Percentiles rank a stretch among this genome's conserved stretches.
phyloP scores from a whole-genome alignment of 1,140 invertebrate genomes.

The Brachionus plicatilis region DNA sequence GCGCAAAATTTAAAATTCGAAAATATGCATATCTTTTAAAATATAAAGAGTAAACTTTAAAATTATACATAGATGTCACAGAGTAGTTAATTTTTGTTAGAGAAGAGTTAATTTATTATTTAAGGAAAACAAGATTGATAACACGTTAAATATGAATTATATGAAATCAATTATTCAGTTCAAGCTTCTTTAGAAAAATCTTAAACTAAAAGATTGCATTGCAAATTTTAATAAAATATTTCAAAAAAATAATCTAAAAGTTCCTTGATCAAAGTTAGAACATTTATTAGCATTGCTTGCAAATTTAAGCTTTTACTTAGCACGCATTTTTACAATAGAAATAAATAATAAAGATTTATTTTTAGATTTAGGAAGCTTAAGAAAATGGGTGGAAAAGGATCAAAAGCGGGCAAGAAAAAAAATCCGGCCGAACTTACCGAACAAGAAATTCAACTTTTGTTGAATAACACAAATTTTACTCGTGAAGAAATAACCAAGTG shows the following conservation, averaged over 20 bases:
- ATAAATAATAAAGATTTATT: neutral
- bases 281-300: neutral
- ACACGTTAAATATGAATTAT: too few relatives aligned
- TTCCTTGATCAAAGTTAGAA: neutral
- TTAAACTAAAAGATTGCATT: neutral
- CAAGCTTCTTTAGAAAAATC: neutral
- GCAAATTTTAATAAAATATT: neutral
- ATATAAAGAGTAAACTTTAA: too few relatives aligned
- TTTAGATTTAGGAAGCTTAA: neutral
- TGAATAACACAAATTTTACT: constrained; percentile 54
- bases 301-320: neutral
- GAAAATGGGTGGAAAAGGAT: constrained; percentile 8
- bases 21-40: neutral
- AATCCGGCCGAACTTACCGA: constrained; percentile 40
- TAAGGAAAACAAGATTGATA: neutral
- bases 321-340: neutral
- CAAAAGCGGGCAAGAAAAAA: constrained; percentile 6
- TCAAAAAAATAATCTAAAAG: neutral
- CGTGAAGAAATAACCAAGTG: constrained; percentile 55
- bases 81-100: too few relatives aligned
- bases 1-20: neutral
- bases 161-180: neutral
- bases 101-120: neutral
- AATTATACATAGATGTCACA: too few relatives aligned
- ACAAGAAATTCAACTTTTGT: constrained; percentile 54